Conservation (phyloP, 2,113 vertebrate species). For the Motacilla tschutschensis region DNA sequence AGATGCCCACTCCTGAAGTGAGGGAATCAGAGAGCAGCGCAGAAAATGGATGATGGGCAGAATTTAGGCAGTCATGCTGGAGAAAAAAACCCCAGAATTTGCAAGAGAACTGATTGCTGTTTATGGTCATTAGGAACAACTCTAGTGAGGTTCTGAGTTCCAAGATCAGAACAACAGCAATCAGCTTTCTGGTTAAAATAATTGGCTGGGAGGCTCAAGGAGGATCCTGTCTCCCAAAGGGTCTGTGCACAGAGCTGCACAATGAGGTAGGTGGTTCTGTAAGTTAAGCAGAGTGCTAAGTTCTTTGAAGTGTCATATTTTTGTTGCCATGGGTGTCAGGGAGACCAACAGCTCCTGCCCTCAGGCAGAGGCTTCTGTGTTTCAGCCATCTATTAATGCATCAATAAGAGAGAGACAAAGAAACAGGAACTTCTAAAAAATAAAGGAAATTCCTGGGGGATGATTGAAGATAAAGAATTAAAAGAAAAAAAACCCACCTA, state of each 20-base stretch:
- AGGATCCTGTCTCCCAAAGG: background rate
- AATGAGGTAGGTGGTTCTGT: background rate
- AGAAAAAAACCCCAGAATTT: background rate
- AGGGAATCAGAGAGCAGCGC: background rate
- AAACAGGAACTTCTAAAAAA: background rate
- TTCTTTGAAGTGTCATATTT: background rate
- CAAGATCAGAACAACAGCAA: constrained; percentile 2
- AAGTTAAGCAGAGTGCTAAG: background rate
- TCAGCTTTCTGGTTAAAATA: constrained; percentile 5
- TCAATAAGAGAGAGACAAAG: background rate
- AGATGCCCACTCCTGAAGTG: background rate
- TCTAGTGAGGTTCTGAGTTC: background rate
- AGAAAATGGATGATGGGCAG: background rate
- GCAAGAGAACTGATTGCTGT: background rate
- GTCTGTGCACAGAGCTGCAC: background rate
- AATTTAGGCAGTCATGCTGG: background rate
- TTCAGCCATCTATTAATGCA: background rate
- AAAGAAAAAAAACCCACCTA: background rate
- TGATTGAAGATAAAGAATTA: background rate
- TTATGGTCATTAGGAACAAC: background rate
- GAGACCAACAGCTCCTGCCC: background rate
- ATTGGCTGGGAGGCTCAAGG: background rate
- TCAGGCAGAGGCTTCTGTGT: background rate
- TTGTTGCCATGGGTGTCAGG: background rate
- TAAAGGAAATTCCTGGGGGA: background rate